phyloP scores from a whole-genome alignment of 2,888 invertebrate genomes.

The Zygogramma bicolorata region DNA sequence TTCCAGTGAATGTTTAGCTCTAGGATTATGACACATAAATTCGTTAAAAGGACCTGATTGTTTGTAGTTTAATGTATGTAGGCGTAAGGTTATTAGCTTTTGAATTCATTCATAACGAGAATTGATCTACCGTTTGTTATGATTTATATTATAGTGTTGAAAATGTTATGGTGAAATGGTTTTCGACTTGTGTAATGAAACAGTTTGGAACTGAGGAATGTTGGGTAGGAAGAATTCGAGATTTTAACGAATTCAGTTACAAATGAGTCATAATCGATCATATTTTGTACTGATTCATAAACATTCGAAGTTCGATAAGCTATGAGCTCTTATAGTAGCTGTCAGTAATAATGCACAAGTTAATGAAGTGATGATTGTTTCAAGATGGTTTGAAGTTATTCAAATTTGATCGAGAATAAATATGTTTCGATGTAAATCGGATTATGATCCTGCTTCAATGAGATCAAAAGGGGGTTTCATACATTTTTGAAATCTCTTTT shows the following conservation, averaged over 20 bases:
- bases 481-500: no score
- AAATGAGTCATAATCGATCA: not conserved
- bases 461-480: no score
- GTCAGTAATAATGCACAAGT: no score
- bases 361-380: no score
- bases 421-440: no score
- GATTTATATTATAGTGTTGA: not conserved
- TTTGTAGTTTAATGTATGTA: not conserved
- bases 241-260: not conserved
- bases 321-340: no score
- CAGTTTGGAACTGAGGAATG: not conserved
- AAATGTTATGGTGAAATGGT: not conserved
- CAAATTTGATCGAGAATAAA: no score
- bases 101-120: conserved; percentile 1
- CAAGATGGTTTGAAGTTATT: no score
- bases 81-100: not conserved
- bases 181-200: not conserved
- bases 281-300: no score
- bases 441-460: no score
- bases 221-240: not conserved
- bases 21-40: not conserved
- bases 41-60: not conserved
- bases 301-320: no score
- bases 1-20: not conserved
- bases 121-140: not conserved